Conservation (phyloP, 2,888 invertebrate species). For the Apamea sordens region DNA sequence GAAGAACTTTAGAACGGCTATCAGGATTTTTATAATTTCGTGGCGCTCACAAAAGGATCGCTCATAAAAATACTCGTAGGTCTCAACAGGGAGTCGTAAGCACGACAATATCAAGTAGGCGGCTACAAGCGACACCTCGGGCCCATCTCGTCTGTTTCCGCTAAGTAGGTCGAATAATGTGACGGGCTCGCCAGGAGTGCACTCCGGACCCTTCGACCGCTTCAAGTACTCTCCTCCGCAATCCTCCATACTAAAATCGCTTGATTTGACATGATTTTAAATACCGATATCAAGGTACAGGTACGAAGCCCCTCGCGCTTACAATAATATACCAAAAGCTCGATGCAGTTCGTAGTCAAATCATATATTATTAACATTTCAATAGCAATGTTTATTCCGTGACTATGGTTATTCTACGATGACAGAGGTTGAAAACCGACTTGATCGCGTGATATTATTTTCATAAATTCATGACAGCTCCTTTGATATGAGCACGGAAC, state of each 20-base stretch:
- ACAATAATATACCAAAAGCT: slow-evolving; percentile 24
- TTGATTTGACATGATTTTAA: slow-evolving; percentile 90
- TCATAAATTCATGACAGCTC: slow-evolving; percentile 59
- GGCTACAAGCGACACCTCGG: slow-evolving; percentile 81
- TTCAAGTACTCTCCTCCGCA: slow-evolving; percentile 79
- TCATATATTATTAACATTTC: slow-evolving; percentile 51
- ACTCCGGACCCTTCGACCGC: slow-evolving; percentile 81
- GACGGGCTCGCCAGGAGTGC: slow-evolving; percentile 83
- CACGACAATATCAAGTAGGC: slow-evolving; percentile 78
- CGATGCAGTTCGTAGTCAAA: slow-evolving; percentile 18
- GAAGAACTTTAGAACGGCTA: slow-evolving; percentile 52
- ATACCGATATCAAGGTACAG: slow-evolving; percentile 82
- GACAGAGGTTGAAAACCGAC: slow-evolving; percentile 60
- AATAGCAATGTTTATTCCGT: slow-evolving; percentile 60
- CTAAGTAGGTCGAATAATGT: slow-evolving; percentile 90
- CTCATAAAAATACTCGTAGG: slow-evolving; percentile 61
- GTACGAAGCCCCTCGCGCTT: slow-evolving; percentile 39
- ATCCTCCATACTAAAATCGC: slow-evolving; percentile 87
- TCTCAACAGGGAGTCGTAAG: slow-evolving; percentile 70
- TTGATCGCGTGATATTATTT: slow-evolving; percentile 69
- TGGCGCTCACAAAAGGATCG: slow-evolving; percentile 62
- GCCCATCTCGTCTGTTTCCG: slow-evolving; percentile 76
- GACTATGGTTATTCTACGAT: slow-evolving; percentile 61
- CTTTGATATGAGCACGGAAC: slow-evolving; percentile 60
- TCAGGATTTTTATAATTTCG: slow-evolving; percentile 59